phyloP scores from a whole-genome alignment of 2,113 vertebrate genomes.

The Dipodomys merriami region DNA sequence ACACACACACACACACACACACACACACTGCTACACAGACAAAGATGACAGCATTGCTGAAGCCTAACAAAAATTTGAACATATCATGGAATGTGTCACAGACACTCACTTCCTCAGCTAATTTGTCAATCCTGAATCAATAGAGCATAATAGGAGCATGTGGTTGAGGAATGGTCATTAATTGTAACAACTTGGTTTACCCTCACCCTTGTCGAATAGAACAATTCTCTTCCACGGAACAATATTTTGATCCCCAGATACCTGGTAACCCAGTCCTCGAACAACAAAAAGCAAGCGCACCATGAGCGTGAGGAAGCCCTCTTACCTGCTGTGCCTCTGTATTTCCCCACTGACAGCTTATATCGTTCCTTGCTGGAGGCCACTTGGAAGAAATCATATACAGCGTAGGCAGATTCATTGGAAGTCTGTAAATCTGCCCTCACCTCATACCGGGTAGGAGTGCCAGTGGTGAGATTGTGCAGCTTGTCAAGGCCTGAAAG shows the following conservation, averaged over 20 bases:
- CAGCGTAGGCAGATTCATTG: constrained; percentile 88
- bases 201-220: not conserved
- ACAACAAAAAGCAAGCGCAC: rapidly evolving
- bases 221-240: not conserved
- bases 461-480: constrained; percentile 89
- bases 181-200: not conserved
- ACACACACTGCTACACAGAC: not conserved
- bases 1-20: not conserved
- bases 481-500: constrained; percentile 91
- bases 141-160: not conserved
- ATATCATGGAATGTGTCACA: not conserved
- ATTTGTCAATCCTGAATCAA: rapidly evolving
- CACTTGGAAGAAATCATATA: constrained; percentile 90
- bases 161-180: not conserved
- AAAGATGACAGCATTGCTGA: not conserved
- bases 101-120: not conserved
- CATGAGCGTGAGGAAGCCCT: rapidly evolving
- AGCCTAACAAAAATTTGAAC: not conserved
- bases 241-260: not conserved
- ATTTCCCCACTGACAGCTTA: constrained; percentile 89
- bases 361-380: constrained; percentile 89
- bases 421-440: constrained; percentile 88
- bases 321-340: constrained; percentile 92
- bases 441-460: constrained; percentile 87
- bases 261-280: rapidly evolving